These are phyloP conservation scores for Dicyrtoma fusca DNA, from an alignment of 2,888 invertebrate species.

Conservation along the genomic window DNA sequence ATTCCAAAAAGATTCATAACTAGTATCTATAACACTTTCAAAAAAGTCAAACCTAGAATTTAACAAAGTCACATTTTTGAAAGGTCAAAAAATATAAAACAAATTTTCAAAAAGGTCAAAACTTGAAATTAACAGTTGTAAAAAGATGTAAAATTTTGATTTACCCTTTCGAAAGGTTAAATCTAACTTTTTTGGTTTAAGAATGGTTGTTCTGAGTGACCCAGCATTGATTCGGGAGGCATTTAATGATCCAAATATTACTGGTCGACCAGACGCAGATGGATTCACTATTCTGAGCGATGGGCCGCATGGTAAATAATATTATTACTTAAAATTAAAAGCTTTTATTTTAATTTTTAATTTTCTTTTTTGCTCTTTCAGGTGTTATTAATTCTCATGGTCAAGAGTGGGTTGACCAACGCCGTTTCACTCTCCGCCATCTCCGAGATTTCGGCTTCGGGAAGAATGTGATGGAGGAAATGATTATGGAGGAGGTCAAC, in stretches of 20 bases:
- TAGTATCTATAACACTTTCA: too few relatives aligned
- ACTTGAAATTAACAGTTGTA: too few relatives aligned
- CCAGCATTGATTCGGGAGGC: not conserved
- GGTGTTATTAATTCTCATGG: slow-evolving; percentile 22
- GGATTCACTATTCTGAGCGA: not conserved
- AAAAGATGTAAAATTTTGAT: too few relatives aligned
- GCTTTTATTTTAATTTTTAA: not conserved
- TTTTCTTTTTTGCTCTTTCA: not conserved
- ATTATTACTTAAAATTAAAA: too few relatives aligned
- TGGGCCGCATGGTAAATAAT: not conserved
- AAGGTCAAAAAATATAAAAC: too few relatives aligned
- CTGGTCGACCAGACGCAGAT: not conserved
- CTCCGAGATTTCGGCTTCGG: slow-evolving; percentile 50
- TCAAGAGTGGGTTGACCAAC: slow-evolving; percentile 21
- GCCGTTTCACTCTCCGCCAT: slow-evolving; percentile 30
- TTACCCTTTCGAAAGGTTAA: too few relatives aligned
- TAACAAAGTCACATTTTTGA: too few relatives aligned
- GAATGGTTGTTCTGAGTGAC: not conserved
- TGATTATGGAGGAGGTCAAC: slow-evolving; percentile 45
- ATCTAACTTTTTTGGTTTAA: too few relatives aligned
- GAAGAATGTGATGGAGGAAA: slow-evolving; percentile 41
- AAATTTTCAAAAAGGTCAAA: too few relatives aligned
- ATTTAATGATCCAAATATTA: not conserved
- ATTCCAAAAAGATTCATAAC: too few relatives aligned
- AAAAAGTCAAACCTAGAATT: too few relatives aligned